Evolutionary conservation across 2,113 vertebrate species (phyloP).

Genomic region (Polyodon spathula): DNA sequence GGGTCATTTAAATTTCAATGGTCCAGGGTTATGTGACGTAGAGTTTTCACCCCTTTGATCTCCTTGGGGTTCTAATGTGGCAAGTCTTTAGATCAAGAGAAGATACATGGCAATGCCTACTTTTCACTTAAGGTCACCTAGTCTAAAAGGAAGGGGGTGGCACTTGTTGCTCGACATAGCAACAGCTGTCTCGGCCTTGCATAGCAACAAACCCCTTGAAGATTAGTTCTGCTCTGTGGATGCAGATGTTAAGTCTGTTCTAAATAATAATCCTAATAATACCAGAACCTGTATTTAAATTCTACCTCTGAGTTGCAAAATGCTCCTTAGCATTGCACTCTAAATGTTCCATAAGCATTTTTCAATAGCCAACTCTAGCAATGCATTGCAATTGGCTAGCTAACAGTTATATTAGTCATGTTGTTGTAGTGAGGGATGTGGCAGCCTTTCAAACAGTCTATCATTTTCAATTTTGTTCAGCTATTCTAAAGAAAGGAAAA

Average conservation of each 20-base stretch:
- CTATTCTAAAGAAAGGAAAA: too few relatives aligned
- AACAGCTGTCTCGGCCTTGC: conserved; percentile 47
- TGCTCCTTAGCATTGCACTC: too few relatives aligned
- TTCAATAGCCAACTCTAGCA: too few relatives aligned
- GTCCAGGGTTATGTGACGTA: conserved; percentile 29
- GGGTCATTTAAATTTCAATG: conserved; percentile 19
- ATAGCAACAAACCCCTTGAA: conserved; percentile 32
- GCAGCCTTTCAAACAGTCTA: too few relatives aligned
- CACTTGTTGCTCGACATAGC: conserved; percentile 44
- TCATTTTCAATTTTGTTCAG: too few relatives aligned
- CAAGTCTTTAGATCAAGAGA: conserved; percentile 44
- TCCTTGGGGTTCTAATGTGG: conserved; percentile 40
- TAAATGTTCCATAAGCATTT: too few relatives aligned
- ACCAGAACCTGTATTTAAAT: conserved; percentile 43
- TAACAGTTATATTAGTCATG: too few relatives aligned
- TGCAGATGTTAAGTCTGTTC: conserved; percentile 2
- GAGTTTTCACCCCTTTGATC: conserved; percentile 45
- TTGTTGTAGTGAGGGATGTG: too few relatives aligned
- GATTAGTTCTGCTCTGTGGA: conserved; percentile 46
- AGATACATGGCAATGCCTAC: conserved; percentile 45
- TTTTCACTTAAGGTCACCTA: conserved; percentile 29
- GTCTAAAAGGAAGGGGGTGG: conserved; percentile 22
- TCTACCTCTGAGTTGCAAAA: background rate
- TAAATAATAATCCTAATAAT: conserved; percentile 33
- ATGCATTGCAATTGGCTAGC: too few relatives aligned